Evolutionary conservation across 2,888 invertebrate species (phyloP).

Genomic region (Dioctria linearis): DNA sequence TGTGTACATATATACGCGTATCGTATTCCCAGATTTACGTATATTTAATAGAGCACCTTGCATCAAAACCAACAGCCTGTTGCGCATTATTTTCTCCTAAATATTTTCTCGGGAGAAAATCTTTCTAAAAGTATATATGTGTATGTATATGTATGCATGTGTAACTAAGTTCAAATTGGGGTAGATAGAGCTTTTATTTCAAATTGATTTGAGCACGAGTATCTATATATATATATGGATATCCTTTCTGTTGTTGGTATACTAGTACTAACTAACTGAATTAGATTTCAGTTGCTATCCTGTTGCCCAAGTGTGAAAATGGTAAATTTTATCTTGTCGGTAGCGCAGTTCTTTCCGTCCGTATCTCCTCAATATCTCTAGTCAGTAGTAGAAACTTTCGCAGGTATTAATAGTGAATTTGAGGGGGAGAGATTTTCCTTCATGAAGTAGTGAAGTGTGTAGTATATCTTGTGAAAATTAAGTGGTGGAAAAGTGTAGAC

Average conservation of each 20-base stretch:
- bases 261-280: background rate
- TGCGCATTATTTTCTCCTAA: constrained; percentile 21
- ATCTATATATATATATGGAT: background rate
- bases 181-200: constrained; percentile 8
- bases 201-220: background rate
- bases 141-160: background rate
- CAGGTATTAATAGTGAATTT: background rate
- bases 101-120: background rate
- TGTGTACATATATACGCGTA: background rate
- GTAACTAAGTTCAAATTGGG: constrained; percentile 27
- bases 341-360: background rate
- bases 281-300: constrained; percentile 26
- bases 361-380: background rate
- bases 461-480: background rate
- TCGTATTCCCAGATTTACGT: background rate
- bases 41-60: background rate
- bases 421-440: background rate
- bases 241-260: constrained; percentile 5
- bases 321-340: background rate
- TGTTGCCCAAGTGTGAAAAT: constrained; percentile 11
- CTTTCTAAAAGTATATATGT: too few species aligned
- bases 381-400: background rate
- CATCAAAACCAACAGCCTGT: constrained; percentile 42
- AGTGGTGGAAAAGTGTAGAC: background rate
- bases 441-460: background rate